A percentile compares a stretch with the other conserved stretches of the same genome.
phyloP scores from a whole-genome alignment of 2,113 vertebrate species.

The Perca fluviatilis region DNA sequence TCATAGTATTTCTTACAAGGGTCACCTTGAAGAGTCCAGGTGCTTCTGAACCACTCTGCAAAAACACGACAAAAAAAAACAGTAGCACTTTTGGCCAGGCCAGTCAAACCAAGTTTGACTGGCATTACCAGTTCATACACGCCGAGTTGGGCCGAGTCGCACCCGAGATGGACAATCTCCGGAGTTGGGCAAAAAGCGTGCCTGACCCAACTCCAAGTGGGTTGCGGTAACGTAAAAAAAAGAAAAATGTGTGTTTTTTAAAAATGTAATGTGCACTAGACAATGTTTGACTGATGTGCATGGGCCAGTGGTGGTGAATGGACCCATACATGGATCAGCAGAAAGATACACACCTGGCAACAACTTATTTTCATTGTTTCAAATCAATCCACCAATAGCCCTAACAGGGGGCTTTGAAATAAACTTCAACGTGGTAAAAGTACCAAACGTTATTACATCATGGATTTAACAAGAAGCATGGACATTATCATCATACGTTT shows the following conservation, averaged over 20 bases:
- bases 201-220: too few species aligned
- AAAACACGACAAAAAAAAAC: not conserved
- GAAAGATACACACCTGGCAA: not conserved
- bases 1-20: constrained; percentile 94
- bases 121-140: too few species aligned
- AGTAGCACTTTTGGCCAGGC: too few species aligned
- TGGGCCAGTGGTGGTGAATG: not conserved
- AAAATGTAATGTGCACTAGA: too few species aligned
- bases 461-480: not conserved
- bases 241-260: too few species aligned
- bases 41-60: constrained; percentile 89
- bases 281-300: not conserved
- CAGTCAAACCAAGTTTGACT: too few species aligned
- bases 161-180: too few species aligned
- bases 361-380: not conserved
- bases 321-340: not conserved
- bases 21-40: constrained; percentile 90
- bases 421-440: not conserved
- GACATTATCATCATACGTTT: not conserved
- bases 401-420: not conserved
- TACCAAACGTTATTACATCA: not conserved
- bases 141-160: too few species aligned
- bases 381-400: not conserved
- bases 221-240: too few species aligned
- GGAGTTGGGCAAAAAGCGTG: too few species aligned